Evolutionary conservation across 2,797 vertebrate species (phyloP).

Genomic region (Acrocephalus scirpaceus): DNA sequence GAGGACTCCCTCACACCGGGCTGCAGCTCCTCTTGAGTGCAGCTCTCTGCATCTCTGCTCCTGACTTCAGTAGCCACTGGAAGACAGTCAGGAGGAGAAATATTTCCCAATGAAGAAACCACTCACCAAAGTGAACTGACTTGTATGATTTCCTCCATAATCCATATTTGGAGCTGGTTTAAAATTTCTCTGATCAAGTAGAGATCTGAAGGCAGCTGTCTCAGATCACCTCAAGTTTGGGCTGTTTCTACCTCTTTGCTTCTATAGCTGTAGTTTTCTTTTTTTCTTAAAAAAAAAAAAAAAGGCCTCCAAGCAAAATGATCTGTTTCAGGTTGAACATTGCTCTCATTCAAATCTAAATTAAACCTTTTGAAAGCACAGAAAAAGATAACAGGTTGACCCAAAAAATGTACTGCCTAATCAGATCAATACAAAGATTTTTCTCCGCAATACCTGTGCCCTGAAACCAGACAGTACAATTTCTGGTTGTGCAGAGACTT

Average conservation of each 20-base stretch:
- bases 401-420: background rate
- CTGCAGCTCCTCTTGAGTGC: background rate
- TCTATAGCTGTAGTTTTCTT: background rate
- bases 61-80: rapidly evolving
- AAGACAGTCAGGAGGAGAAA: background rate
- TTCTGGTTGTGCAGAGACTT: background rate
- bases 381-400: background rate
- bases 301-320: background rate
- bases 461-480: background rate
- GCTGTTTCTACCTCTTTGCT: background rate
- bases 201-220: background rate
- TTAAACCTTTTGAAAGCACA: background rate
- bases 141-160: background rate
- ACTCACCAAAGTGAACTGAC: background rate
- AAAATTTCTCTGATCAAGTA: background rate
- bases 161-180: background rate
- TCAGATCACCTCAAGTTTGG: background rate
- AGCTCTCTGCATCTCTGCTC: background rate
- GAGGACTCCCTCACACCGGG: background rate
- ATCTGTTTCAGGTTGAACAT: background rate
- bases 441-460: background rate
- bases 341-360: background rate
- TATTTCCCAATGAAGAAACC: background rate
- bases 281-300: too few species aligned
- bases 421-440: background rate